Evolutionary conservation across 2,888 invertebrate genomes (phyloP).

Genomic region (Camptogramma bilineatum): DNA sequence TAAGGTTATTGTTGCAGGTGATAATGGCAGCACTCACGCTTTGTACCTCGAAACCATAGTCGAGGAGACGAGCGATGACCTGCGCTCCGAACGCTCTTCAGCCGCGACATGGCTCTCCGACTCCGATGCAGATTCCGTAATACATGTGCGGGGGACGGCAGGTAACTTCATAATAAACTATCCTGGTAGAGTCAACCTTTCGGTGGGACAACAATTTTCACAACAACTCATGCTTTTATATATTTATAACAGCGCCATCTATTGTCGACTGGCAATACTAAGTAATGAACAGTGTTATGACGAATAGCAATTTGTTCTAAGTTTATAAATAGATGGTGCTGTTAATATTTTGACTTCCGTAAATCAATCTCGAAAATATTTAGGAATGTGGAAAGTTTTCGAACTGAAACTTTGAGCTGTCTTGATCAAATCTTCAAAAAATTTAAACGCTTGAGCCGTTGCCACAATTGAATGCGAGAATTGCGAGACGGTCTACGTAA

Average conservation of each 20-base stretch:
- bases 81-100: slow-evolving; percentile 89
- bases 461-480: not conserved
- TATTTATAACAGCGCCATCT: slow-evolving; percentile 62
- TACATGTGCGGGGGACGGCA: slow-evolving; percentile 86
- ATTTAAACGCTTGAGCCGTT: not conserved
- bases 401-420: not conserved
- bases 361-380: not conserved
- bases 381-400: not conserved
- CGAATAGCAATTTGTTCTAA: not conserved
- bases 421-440: too few species aligned
- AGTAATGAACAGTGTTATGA: not conserved
- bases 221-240: not conserved
- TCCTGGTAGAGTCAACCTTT: not conserved
- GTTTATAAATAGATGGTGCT: slow-evolving; percentile 51
- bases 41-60: slow-evolving; percentile 94
- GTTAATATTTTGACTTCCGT: not conserved
- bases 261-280: slow-evolving; percentile 50
- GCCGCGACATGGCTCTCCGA: slow-evolving; percentile 88
- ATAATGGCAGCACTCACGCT: slow-evolving; percentile 84
- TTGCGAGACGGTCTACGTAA: slow-evolving; percentile 25
- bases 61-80: slow-evolving; percentile 95
- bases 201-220: too few species aligned
- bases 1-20: slow-evolving; percentile 63
- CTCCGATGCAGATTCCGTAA: slow-evolving; percentile 93
- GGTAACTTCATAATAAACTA: slow-evolving; percentile 52